A percentile compares a stretch with the other conserved stretches of the same genome.
Conservation (phyloP, 2,888 invertebrate species). For the Metacarcinus magister region DNA sequence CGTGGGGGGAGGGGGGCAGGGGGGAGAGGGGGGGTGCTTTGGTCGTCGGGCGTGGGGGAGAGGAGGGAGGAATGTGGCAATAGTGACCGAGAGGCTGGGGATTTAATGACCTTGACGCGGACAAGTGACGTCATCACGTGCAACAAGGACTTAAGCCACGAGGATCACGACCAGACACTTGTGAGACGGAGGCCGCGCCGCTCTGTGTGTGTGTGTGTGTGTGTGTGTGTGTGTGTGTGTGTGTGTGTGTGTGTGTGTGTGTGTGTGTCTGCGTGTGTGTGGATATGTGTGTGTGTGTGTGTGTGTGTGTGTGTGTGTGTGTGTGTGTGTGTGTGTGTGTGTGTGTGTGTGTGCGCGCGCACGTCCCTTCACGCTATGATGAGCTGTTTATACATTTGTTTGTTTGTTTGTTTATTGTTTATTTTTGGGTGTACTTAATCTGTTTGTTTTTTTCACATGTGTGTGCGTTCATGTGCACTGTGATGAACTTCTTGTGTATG, state of each 20-base stretch:
- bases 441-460: neutral
- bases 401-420: neutral
- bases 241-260: constrained; percentile 41
- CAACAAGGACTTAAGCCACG: constrained; percentile 61
- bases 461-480: neutral
- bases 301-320: neutral
- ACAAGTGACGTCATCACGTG: constrained; percentile 67
- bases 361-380: no score
- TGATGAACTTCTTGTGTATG: neutral
- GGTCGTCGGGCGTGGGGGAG: neutral
- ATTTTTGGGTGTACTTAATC: neutral
- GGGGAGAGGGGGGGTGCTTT: neutral
- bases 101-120: constrained; percentile 72
- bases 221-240: constrained; percentile 48
- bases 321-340: no score
- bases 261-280: no score
- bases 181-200: constrained; percentile 38
- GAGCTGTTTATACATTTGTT: neutral
- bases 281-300: neutral
- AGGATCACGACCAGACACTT: constrained; percentile 41
- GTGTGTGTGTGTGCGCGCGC: no score
- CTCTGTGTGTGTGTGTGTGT: constrained; percentile 29
- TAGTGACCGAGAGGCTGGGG: constrained; percentile 58
- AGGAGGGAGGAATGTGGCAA: constrained; percentile 35
- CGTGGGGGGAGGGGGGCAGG: neutral